A percentile compares a stretch with the other conserved stretches of the same genome.
phyloP scores from a whole-genome alignment of 2,888 invertebrate species.

The Andricus quercusramuli region DNA sequence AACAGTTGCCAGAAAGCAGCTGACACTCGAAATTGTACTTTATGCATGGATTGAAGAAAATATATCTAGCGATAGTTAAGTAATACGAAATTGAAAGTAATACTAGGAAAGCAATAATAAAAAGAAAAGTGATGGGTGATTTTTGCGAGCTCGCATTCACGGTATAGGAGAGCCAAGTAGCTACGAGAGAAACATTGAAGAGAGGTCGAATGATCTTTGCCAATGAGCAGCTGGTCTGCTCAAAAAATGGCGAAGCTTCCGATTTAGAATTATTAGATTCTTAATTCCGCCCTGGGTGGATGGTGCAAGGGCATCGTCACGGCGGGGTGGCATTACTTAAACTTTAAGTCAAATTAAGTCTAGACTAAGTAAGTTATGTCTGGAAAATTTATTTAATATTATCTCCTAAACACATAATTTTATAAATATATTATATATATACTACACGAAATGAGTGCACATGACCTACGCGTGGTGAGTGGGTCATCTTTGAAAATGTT shows the following conservation, averaged over 20 bases:
- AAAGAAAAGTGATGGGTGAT: not conserved
- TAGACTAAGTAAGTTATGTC: slow-evolving; percentile 66
- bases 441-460: slow-evolving; percentile 31
- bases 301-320: slow-evolving; percentile 65
- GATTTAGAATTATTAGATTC: slow-evolving; percentile 72
- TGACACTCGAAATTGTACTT: not conserved
- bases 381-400: slow-evolving; percentile 63
- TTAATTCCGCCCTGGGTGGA: slow-evolving; percentile 67
- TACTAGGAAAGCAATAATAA: not conserved
- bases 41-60: not conserved
- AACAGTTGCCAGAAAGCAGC: not conserved
- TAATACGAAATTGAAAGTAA: not conserved
- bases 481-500: slow-evolving; percentile 34
- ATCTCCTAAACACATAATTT: slow-evolving; percentile 49
- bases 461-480: slow-evolving; percentile 39
- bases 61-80: not conserved
- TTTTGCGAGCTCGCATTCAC: slow-evolving; percentile 49
- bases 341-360: slow-evolving; percentile 65
- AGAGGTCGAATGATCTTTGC: slow-evolving; percentile 55
- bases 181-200: slow-evolving; percentile 33
- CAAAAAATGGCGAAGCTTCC: slow-evolving; percentile 68
- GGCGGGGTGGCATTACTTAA: slow-evolving; percentile 65
- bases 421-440: slow-evolving; percentile 43
- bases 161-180: slow-evolving; percentile 44
- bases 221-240: slow-evolving; percentile 74